Evolutionary conservation across 53 echinoderm and acorn worm genomes (phyloP).

Genomic region (Holothuria leucospilota): DNA sequence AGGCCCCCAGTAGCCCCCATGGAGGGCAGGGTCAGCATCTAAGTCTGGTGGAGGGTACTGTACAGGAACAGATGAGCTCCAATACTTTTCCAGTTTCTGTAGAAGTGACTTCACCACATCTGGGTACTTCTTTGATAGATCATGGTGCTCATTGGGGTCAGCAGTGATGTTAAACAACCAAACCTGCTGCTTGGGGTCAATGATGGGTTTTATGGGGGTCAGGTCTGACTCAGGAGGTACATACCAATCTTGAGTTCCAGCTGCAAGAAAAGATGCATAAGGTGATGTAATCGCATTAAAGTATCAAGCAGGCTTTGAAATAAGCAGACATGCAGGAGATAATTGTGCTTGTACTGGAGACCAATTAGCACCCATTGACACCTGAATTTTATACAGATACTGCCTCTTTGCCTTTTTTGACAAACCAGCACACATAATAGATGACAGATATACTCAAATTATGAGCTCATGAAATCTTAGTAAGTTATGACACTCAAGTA

Average conservation of each 20-base stretch:
- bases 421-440: too few relatives aligned
- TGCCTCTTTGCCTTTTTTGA: too few relatives aligned
- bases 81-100: slow-evolving; percentile 64
- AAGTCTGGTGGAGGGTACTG: slow-evolving; percentile 55
- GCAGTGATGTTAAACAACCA: slow-evolving; percentile 81
- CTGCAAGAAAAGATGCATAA: background rate
- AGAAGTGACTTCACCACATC: slow-evolving; percentile 66
- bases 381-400: too few relatives aligned
- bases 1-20: slow-evolving; percentile 77
- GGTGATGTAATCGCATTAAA: background rate
- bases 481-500: too few relatives aligned
- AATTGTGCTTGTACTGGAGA: too few relatives aligned
- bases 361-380: too few relatives aligned
- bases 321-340: too few relatives aligned
- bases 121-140: slow-evolving; percentile 71
- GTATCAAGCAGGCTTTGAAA: too few relatives aligned
- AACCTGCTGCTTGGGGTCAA: slow-evolving; percentile 43
- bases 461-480: too few relatives aligned
- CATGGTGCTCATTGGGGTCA: slow-evolving; percentile 72
- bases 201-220: slow-evolving; percentile 26
- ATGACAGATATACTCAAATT: too few relatives aligned
- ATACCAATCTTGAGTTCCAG: slow-evolving; percentile 54
- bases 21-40: slow-evolving; percentile 66
- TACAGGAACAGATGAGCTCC: slow-evolving; percentile 63
- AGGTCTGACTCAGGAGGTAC: slow-evolving; percentile 72